A percentile compares a stretch with the other conserved stretches of the same genome.
phyloP scores from a whole-genome alignment of 1,140 invertebrate genomes.

The Megalopta genalis region DNA sequence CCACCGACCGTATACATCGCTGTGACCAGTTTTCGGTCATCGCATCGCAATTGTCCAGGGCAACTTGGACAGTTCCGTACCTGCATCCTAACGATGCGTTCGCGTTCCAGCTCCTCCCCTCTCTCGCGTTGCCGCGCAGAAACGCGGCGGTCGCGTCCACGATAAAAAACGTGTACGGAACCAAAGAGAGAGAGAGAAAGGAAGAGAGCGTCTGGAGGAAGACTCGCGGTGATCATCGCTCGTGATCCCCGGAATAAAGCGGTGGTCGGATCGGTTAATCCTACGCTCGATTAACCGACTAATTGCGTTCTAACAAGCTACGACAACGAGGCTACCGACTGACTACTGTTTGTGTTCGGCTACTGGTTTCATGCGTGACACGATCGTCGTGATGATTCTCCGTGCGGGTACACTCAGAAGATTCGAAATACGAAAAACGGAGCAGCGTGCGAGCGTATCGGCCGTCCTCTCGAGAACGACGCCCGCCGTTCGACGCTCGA shows the following conservation, averaged over 20 bases:
- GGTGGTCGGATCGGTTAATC: neutral
- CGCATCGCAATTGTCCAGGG: neutral
- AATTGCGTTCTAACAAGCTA: neutral
- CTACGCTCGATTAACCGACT: neutral
- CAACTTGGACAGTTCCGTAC: neutral
- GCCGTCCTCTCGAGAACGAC: neutral
- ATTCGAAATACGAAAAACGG: neutral
- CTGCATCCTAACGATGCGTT: neutral
- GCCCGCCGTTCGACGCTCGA: no score
- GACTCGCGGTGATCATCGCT: neutral
- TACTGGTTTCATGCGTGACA: conserved; percentile 29
- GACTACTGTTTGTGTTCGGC: neutral
- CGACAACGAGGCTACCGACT: neutral
- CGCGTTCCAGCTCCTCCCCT: conserved; percentile 15
- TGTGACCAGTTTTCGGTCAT: neutral
- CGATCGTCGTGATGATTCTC: conserved; percentile 12
- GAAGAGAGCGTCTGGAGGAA: conserved; percentile 1
- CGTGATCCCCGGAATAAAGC: neutral
- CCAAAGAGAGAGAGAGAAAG: conserved; percentile 27
- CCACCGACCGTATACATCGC: neutral
- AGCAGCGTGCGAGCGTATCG: neutral
- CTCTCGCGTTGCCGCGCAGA: conserved; percentile 8
- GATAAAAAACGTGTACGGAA: neutral
- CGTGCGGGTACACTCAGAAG: conserved; percentile 29
- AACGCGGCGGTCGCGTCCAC: no score